phyloP scores from a whole-genome alignment of 1,140 invertebrate species.

The Aethina tumida region DNA sequence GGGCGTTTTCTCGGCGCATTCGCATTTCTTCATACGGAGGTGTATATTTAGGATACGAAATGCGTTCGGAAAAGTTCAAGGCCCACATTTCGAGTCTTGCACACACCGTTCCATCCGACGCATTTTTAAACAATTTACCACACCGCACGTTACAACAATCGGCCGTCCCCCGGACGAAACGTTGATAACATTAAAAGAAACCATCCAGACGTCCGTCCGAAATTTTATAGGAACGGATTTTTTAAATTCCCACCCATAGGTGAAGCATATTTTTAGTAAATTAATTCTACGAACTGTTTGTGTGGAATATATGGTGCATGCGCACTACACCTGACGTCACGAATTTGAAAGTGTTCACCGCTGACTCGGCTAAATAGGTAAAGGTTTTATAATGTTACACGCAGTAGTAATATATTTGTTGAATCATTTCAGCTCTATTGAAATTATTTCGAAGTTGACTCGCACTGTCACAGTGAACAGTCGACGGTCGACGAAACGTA shows the following conservation, averaged over 20 bases:
- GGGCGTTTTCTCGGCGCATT: too few relatives aligned
- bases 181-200: neutral
- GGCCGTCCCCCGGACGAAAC: neutral
- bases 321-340: conserved; percentile 11
- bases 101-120: conserved; percentile 1
- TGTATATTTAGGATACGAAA: too few relatives aligned
- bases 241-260: conserved; percentile 6
- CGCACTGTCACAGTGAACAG: too few relatives aligned
- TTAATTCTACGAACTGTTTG: conserved; percentile 16
- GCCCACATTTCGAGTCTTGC: neutral
- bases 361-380: conserved; percentile 10
- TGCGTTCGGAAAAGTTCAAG: too few relatives aligned
- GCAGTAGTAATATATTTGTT: conserved; percentile 5
- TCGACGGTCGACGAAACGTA: too few relatives aligned
- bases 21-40: too few relatives aligned
- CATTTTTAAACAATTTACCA: neutral
- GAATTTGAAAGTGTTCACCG: conserved; percentile 15
- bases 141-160: neutral
- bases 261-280: conserved; percentile 18
- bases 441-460: too few relatives aligned
- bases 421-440: too few relatives aligned
- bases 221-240: conserved; percentile 5
- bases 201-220: neutral
- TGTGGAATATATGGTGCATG: conserved; percentile 10
- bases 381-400: conserved; percentile 12